Evolutionary conservation across 2,888 invertebrate species (phyloP), one percentile per base, ranked within the genome.

Genomic region (Tanytarsus gracilentus): DNA sequence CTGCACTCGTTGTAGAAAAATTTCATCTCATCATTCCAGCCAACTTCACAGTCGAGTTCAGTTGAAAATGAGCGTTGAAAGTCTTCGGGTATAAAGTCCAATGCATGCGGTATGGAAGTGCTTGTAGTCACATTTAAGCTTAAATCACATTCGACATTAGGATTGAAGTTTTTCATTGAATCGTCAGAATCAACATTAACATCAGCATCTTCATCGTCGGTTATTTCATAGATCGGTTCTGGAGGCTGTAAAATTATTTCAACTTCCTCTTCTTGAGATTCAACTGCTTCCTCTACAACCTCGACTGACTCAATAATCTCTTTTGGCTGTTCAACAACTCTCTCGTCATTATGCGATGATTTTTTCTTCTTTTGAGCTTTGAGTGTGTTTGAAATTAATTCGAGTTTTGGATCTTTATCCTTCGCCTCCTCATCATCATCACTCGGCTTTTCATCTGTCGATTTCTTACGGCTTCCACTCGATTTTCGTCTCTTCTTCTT

Each of bases 1-100:
- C 82, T 83, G 64, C 81, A 80, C 63, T 80, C 76, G 68, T 83
- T 79, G 67, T 84, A 84, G 71, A 82, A 84, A 62, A 77, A 77
- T 62, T 78, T 76, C 80, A 84, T 79, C 66, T 81, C 80, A 1
- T 70, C 69, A 63, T 68, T 72, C 74, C 74, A 74, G 16, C 72
- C 71, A 29, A 69, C 62, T 64, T 69, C 61, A 39, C 60, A 14
- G 30, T 65, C 50, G 14, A 30, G 9, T 8, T 25, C 14, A 14
- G 11, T 58, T 44, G 27, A 48, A 25, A 4, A 8, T 55, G 8
- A 6, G 2, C 26, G n/a, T 25, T 36, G n/a, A 16, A 36, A 14
- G 8, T 36, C 3, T 14, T 16, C 16, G 36, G n/a, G 16, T 36
- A n/a, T 36, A 6, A 4, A 36, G 16, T 36, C 36, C 21, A 25